Base-by-base conservation (phyloP, 2,888 invertebrate genomes). In the Chrysodeixis includens region DNA sequence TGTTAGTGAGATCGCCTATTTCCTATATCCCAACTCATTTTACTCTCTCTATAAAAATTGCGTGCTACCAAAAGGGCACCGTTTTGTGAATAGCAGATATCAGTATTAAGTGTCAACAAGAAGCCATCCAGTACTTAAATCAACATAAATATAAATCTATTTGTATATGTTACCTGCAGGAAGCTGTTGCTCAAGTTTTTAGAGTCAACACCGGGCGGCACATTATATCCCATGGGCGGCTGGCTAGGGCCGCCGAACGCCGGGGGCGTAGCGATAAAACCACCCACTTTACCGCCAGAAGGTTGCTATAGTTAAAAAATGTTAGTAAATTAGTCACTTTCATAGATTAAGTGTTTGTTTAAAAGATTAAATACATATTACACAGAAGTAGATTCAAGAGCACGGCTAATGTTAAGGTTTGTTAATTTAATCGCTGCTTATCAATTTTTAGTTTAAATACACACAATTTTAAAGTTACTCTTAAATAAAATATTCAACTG, bases 131-230 rank as follows among this genome's bases (percentile, higher is more conserved):
- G 32, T 1, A n/a, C 6, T 10, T 35, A 35, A 35, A 12, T 9
- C 2, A 10, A 35, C 35, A 35, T 35, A 1, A n/a, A 10, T 6
- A 5, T 40, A n/a, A n/a, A n/a, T n/a, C n/a, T n/a, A n/a, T n/a
- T n/a, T n/a, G n/a, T n/a, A n/a, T n/a, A n/a, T n/a, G n/a, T 66
- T 88, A 95, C 96, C 92, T 95, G 96, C 76, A 95, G 85, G 80
- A 96, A 96, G 79, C 96, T 96, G 69, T 96, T 96, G 84, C 96
- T 97, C 60, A 96, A 90, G 83, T 96, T 96, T 83, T 97, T 97
- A 20, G 96, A 95, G 80, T 97, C 96, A 6, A 88, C 91, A 9
- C 94, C 96, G 0, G 93, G 93, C 9, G 97, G 97, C 81, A 97
- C 95, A 76, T 97, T 97, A 86, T 98, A 98, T 35, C 86, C 96